phyloP scores from a whole-genome alignment of 2,888 invertebrate genomes.

The Drosophila parthenogenetica region DNA sequence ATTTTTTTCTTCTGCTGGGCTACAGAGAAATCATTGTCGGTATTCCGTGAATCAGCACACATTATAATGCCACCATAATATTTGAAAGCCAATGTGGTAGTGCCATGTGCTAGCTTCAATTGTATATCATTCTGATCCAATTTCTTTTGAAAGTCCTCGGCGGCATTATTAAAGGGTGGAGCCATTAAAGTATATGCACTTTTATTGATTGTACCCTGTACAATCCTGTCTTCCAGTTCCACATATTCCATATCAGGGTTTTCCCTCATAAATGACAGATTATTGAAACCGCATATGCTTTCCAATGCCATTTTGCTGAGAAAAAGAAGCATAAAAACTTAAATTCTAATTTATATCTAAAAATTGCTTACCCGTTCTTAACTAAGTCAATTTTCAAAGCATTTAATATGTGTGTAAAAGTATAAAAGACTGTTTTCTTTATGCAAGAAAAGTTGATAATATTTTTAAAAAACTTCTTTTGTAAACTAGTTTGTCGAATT shows the following conservation, averaged over 20 bases:
- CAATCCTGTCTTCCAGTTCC: neutral
- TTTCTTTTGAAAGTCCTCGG: neutral
- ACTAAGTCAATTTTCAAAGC: too few species aligned
- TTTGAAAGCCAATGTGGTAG: slow-evolving; percentile 98
- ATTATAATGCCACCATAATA: slow-evolving; percentile 96
- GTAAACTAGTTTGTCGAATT: too few species aligned
- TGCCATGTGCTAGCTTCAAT: slow-evolving; percentile 89
- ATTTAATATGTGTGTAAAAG: too few species aligned
- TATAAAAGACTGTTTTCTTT: too few species aligned
- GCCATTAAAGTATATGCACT: neutral
- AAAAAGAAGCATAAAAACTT: too few species aligned
- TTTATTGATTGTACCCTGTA: neutral
- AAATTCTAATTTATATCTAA: too few species aligned
- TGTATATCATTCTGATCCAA: neutral
- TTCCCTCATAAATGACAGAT: neutral
- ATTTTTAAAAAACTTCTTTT: too few species aligned
- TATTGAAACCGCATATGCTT: neutral
- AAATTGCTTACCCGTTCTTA: too few species aligned
- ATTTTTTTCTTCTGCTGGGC: slow-evolving; percentile 98
- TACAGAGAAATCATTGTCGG: slow-evolving; percentile 96
- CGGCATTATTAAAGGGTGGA: neutral
- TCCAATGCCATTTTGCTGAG: slow-evolving; percentile 11
- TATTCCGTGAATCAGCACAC: slow-evolving; percentile 98
- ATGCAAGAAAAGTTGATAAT: too few species aligned
- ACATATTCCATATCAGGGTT: neutral